Conservation (phyloP, 2,888 invertebrate genomes). For the Antheraea assamensis region DNA sequence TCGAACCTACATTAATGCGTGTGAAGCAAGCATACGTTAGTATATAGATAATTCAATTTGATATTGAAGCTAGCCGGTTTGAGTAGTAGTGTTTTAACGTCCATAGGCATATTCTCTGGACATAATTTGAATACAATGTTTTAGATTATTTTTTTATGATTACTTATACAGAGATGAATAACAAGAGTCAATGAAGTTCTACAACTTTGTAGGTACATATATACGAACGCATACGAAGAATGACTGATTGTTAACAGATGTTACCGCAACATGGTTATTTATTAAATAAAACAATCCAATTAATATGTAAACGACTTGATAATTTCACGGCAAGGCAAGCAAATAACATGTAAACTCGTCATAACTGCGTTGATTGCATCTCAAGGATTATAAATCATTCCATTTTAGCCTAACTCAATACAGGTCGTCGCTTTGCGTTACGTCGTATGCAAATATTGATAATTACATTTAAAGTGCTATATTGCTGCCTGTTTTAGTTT, state of each 20-base stretch:
- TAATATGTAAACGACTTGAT: not conserved
- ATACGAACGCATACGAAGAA: no score
- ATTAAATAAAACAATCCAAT: not conserved
- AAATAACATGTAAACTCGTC: conserved; percentile 31
- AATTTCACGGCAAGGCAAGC: conserved; percentile 30
- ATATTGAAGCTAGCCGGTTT: no score
- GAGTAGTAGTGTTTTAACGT: no score
- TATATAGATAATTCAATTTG: no score
- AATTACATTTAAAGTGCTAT: not conserved
- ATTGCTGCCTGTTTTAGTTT: not conserved
- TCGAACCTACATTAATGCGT: no score
- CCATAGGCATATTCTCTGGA: no score
- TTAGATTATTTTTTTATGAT: no score
- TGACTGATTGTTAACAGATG: not conserved
- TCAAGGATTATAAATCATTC: conserved; percentile 29
- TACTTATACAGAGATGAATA: no score
- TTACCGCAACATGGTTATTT: not conserved
- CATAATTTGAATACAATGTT: no score
- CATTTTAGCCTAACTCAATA: conserved; percentile 8
- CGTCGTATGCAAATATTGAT: conserved; percentile 1
- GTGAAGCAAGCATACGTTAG: no score
- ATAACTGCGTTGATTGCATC: conserved; percentile 28
- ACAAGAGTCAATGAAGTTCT: no score
- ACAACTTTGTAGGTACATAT: no score
- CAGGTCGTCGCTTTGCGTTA: not conserved